Evolutionary conservation across 2,797 vertebrate genomes (phyloP).

Genomic region (Tokudaia muenninki): DNA sequence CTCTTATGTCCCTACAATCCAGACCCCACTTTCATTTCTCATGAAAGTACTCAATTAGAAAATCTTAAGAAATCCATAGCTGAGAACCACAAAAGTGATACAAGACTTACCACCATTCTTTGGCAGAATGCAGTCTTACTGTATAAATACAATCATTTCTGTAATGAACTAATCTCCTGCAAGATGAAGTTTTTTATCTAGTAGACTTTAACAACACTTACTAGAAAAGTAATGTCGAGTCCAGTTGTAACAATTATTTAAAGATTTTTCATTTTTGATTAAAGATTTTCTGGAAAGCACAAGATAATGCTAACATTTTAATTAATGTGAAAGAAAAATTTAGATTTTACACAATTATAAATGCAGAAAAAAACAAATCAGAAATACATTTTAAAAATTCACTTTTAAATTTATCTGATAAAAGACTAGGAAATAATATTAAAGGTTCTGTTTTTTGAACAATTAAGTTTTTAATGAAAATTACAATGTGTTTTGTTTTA

Average conservation of each 20-base stretch:
- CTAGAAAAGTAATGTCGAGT: background rate
- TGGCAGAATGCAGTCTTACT: slow-evolving; percentile 8
- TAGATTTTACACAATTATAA: slow-evolving; percentile 21
- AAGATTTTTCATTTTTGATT: background rate
- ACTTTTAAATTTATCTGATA: background rate
- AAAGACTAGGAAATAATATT: slow-evolving; percentile 33
- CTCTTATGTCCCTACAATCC: background rate
- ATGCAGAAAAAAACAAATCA: background rate
- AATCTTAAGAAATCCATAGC: background rate
- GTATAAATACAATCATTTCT: slow-evolving; percentile 20
- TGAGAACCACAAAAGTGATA: background rate
- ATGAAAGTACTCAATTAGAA: background rate
- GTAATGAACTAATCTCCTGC: background rate
- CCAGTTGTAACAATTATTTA: background rate
- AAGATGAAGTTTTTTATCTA: slow-evolving; percentile 12
- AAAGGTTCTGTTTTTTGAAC: background rate
- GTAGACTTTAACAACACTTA: background rate
- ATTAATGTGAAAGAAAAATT: background rate
- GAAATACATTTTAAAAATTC: background rate
- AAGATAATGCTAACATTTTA: background rate
- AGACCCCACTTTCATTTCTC: background rate
- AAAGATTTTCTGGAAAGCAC: background rate
- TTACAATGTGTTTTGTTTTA: slow-evolving; percentile 19
- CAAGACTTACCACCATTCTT: background rate
- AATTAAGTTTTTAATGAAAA: slow-evolving; percentile 46